These are phyloP conservation scores for Stenichneumon culpator DNA, from an alignment of 2,888 invertebrate species.

Conservation along the genomic window DNA sequence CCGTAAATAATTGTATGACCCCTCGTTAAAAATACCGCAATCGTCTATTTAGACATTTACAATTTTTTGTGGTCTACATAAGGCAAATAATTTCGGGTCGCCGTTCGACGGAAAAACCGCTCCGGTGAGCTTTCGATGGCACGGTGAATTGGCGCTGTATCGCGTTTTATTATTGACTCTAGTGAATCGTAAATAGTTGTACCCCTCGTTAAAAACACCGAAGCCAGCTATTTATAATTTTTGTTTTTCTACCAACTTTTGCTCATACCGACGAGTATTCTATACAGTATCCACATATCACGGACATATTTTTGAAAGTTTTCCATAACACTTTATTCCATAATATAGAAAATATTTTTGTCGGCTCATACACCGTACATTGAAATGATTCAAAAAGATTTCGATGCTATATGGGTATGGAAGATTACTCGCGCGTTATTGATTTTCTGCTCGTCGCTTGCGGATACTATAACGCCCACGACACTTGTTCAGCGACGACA, in stretches of 20 bases:
- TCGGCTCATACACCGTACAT: too few species aligned
- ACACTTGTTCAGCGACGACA: slow-evolving; percentile 87
- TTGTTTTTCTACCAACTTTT: neutral
- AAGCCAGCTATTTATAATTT: neutral
- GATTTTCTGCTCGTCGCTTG: neutral
- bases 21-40: neutral
- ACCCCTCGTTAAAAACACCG: too few species aligned
- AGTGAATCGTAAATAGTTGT: too few species aligned
- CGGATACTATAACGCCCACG: neutral
- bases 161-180: too few species aligned
- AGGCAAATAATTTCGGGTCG: slow-evolving; percentile 89
- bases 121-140: slow-evolving; percentile 84
- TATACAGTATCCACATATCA: neutral
- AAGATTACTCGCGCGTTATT: neutral
- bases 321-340: too few species aligned
- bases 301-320: too few species aligned
- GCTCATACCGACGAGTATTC: neutral
- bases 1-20: neutral
- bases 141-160: too few species aligned
- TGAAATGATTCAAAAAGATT: too few species aligned
- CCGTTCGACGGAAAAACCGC: slow-evolving; percentile 90
- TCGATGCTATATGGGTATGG: neutral
- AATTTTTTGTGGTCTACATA: slow-evolving; percentile 87
- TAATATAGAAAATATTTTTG: too few species aligned
- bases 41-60: too few species aligned